Base-by-base conservation (phyloP, 2,797 vertebrate species). In the Clarias fuscus region DNA sequence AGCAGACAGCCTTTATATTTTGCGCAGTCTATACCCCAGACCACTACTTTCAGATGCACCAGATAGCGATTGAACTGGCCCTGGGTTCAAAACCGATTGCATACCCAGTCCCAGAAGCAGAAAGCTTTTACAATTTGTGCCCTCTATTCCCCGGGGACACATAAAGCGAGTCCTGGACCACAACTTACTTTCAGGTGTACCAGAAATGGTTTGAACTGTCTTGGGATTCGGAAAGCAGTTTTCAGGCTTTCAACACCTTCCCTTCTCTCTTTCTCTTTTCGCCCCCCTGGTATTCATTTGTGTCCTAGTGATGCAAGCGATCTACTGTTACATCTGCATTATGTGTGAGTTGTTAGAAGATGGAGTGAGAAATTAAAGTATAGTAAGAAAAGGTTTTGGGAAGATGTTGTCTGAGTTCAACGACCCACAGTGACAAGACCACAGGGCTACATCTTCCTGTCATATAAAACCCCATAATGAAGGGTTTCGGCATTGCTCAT, bases 321-420 rank as follows among this genome's bases (percentile, higher is more conserved):
- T 83, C 64, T 70, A 17, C 56, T 82, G 71, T 85, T 85, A 77
- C 78, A 77, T 71, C 78, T 40, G 65, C 84, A 88, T 88, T 85
- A 88, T 78, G 20, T 64, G 0, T 53, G 43, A 15, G 43, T 30
- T 73, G 59, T 11, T 76, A 58, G 83, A 65, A 82, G 33, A 75
- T 67, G 64, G 20, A 70, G 84, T 71, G 43, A 53, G 33, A 59
- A 53, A 59, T 64, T 43, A 73, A 65, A 62, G 20, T 22, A 48
- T 33, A 84, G 81, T 72, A 77, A 82, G 58, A 40, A 24, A 77
- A 77, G 48, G 24, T 20, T 84, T 37, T 37, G 1, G 1, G 33
- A 71, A 79, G 68, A 80, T 62, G 58, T 76, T 61, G 82, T 24
- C 61, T 61, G 53, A 33, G 61, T 64, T 30, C 1, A 17, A 33